These are phyloP conservation scores for Abrostola triplasia DNA, from an alignment of 2,888 invertebrate species.

Conservation along the genomic window DNA sequence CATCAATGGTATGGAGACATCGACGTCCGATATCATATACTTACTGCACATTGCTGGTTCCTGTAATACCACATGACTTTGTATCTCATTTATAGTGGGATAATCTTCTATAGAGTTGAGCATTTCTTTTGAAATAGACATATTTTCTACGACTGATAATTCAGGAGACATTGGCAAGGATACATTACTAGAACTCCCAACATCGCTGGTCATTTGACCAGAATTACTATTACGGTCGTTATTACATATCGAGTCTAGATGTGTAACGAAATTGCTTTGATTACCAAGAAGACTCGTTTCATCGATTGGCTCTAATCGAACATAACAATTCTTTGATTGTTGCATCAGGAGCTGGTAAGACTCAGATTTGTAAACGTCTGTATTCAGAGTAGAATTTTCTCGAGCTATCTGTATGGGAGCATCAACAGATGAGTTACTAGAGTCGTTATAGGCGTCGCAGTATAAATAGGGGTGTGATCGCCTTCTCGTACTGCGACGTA, in stretches of 20 bases:
- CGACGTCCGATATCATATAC: slow-evolving; percentile 67
- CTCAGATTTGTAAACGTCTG: slow-evolving; percentile 73
- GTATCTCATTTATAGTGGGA: slow-evolving; percentile 66
- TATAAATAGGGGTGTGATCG: slow-evolving; percentile 53
- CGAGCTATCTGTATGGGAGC: slow-evolving; percentile 47
- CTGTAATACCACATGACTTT: slow-evolving; percentile 45
- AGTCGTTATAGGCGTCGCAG: slow-evolving; percentile 66
- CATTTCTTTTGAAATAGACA: slow-evolving; percentile 72
- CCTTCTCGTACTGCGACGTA: slow-evolving; percentile 52
- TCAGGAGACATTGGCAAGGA: slow-evolving; percentile 80
- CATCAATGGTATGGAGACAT: slow-evolving; percentile 77
- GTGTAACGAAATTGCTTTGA: slow-evolving; percentile 35
- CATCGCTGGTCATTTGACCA: slow-evolving; percentile 36
- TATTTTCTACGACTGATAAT: slow-evolving; percentile 80
- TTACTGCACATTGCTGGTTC: slow-evolving; percentile 56
- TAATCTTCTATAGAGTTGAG: slow-evolving; percentile 53
- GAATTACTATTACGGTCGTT: slow-evolving; percentile 17
- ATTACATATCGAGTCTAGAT: slow-evolving; percentile 37
- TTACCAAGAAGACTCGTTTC: slow-evolving; percentile 58
- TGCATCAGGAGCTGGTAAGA: slow-evolving; percentile 76
- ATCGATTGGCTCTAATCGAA: slow-evolving; percentile 66
- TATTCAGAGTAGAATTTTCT: slow-evolving; percentile 60
- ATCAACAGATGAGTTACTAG: slow-evolving; percentile 64
- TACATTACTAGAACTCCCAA: slow-evolving; percentile 72
- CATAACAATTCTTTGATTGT: slow-evolving; percentile 42